Conservation (phyloP, 2,888 invertebrate species). For the Dyspetes luteomarginatus region DNA sequence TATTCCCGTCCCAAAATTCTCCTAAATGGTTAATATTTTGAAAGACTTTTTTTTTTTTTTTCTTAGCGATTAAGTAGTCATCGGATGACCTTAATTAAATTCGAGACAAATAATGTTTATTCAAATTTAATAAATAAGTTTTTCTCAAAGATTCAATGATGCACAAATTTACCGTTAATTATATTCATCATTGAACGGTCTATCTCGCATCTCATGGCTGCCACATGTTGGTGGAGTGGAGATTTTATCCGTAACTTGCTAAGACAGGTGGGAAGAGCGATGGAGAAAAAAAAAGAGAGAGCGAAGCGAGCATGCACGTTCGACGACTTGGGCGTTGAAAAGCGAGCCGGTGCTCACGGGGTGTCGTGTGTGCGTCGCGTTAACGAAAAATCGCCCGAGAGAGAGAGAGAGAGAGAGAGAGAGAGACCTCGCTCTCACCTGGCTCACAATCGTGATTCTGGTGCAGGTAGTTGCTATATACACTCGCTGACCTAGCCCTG, state of each 20-base stretch:
- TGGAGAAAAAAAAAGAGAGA: conserved; percentile 8
- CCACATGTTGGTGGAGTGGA: not conserved
- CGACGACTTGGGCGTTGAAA: conserved; percentile 32
- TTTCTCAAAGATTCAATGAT: not conserved
- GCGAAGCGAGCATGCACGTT: conserved; percentile 41
- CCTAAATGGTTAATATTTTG: too few species aligned
- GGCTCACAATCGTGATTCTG: conserved; percentile 54
- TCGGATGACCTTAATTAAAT: too few species aligned
- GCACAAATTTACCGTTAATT: not conserved
- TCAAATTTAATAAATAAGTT: too few species aligned
- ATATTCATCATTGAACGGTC: not conserved
- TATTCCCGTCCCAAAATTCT: too few species aligned
- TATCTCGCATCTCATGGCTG: not conserved
- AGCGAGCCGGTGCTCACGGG: not conserved
- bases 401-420: too few species aligned
- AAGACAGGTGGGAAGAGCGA: conserved; percentile 31
- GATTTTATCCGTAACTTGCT: not conserved
- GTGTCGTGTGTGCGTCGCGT: conserved; percentile 22
- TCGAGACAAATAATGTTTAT: too few species aligned
- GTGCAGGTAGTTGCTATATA: conserved; percentile 43
- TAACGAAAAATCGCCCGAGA: conserved; percentile 21
- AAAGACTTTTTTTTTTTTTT: too few species aligned
- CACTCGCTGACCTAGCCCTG: conserved; percentile 64
- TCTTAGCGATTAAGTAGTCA: too few species aligned
- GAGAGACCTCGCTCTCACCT: conserved; percentile 48